Evolutionary conservation across 2,888 invertebrate species (phyloP).

Genomic region (Sylvicola cinctus): DNA sequence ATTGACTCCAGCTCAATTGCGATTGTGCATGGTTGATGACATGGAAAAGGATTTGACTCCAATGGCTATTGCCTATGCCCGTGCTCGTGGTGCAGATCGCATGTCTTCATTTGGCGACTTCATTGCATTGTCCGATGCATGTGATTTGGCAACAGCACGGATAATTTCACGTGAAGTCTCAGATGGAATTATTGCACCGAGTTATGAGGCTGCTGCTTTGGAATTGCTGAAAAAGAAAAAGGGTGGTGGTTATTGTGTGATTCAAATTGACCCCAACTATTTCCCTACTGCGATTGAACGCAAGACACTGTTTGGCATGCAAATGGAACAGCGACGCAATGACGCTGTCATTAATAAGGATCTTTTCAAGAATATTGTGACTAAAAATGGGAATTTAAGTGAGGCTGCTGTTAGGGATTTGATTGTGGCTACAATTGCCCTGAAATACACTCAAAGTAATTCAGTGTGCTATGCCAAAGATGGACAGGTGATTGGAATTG

Average conservation of each 20-base stretch:
- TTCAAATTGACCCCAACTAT: slow-evolving; percentile 69
- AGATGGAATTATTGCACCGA: slow-evolving; percentile 95
- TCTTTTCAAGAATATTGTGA: slow-evolving; percentile 66
- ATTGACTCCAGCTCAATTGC: slow-evolving; percentile 53
- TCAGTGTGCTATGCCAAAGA: slow-evolving; percentile 92
- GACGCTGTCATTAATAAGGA: slow-evolving; percentile 59
- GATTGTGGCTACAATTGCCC: slow-evolving; percentile 84
- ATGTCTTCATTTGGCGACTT: slow-evolving; percentile 99
- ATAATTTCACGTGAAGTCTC: slow-evolving; percentile 89
- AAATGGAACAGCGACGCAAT: slow-evolving; percentile 74
- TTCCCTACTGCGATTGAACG: slow-evolving; percentile 64
- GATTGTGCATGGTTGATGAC: slow-evolving; percentile 87
- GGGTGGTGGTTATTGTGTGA: slow-evolving; percentile 73
- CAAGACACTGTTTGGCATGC: slow-evolving; percentile 64
- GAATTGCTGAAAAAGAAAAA: slow-evolving; percentile 85
- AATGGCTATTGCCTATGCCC: slow-evolving; percentile 77
- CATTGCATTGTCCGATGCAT: slow-evolving; percentile 77
- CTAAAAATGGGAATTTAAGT: slow-evolving; percentile 43
- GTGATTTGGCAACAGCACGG: slow-evolving; percentile 76
- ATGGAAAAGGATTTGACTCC: slow-evolving; percentile 51
- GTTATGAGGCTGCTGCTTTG: slow-evolving; percentile 65
- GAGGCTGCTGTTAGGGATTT: slow-evolving; percentile 67
- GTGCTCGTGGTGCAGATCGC: slow-evolving; percentile 91
- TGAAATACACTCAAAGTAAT: slow-evolving; percentile 97
- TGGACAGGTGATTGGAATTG: slow-evolving; percentile 72